Conservation (phyloP, 2,113 vertebrate species). For the Cyphomyrus discorhynchus region DNA sequence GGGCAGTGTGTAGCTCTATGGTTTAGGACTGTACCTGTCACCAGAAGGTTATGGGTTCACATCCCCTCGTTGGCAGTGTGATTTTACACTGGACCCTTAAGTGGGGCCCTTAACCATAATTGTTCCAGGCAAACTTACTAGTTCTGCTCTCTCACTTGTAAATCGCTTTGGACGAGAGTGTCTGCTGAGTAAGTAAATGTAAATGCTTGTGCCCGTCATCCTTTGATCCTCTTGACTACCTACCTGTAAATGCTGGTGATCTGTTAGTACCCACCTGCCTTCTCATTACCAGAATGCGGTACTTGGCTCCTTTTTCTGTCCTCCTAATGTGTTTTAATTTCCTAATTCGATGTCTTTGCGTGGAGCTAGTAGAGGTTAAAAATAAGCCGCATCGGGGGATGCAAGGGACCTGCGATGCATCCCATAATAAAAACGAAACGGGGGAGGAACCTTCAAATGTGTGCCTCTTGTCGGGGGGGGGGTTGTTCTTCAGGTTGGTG, state of each 20-base stretch:
- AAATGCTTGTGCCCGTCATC: neutral
- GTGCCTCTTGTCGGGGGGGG: neutral
- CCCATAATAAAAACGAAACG: neutral
- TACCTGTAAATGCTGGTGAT: conserved; percentile 9
- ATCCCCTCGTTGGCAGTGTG: neutral
- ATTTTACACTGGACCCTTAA: neutral
- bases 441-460: neutral
- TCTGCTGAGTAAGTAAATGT: neutral
- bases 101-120: neutral
- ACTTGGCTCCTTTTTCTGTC: neutral
- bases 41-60: neutral
- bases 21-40: neutral
- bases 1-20: neutral
- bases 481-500: neutral
- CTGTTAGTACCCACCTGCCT: neutral
- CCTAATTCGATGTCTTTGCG: neutral
- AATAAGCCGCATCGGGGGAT: too few species aligned
- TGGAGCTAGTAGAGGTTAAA: neutral
- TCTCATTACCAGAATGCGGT: neutral
- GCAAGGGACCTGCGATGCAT: neutral
- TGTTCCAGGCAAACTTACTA: neutral
- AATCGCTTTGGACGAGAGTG: neutral
- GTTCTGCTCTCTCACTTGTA: neutral
- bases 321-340: neutral
- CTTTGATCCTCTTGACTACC: neutral